These are phyloP conservation scores for Nezara viridula DNA, from an alignment of 2,888 invertebrate genomes.

Conservation along the genomic window DNA sequence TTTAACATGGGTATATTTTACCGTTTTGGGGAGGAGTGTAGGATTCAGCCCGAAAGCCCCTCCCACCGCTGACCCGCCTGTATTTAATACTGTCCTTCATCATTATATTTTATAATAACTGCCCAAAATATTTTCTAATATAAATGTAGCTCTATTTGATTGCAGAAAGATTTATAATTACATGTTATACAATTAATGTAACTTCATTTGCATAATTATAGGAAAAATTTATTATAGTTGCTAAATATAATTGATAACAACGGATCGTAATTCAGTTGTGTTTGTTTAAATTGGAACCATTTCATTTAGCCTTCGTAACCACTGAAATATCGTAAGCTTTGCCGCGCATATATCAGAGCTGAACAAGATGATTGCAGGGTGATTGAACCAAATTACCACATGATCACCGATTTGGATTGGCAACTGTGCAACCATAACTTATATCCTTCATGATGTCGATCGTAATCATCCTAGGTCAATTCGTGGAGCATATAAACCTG, in stretches of 20 bases:
- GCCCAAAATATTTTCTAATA: too few species aligned
- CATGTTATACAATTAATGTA: too few species aligned
- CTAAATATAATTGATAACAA: background rate
- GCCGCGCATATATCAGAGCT: background rate
- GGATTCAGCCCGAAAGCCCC: too few species aligned
- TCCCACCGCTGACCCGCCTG: too few species aligned
- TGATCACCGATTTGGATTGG: slow-evolving; percentile 3
- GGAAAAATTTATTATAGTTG: background rate
- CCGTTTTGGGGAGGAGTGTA: too few species aligned
- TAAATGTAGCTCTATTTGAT: too few species aligned
- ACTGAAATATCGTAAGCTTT: background rate
- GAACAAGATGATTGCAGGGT: slow-evolving; percentile 8
- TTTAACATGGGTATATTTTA: too few species aligned
- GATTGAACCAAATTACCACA: slow-evolving; percentile 1
- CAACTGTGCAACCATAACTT: slow-evolving; percentile 19
- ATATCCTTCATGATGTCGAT: background rate
- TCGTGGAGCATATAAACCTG: background rate
- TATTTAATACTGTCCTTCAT: too few species aligned
- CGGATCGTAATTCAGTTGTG: background rate
- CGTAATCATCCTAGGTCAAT: background rate
- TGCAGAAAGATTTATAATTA: too few species aligned
- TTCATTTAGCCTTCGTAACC: background rate
- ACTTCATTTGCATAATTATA: too few species aligned
- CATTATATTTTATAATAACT: too few species aligned
- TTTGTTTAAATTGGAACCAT: slow-evolving; percentile 8